These are phyloP conservation scores for Melangyna quadrimaculata DNA, from an alignment of 2,888 invertebrate genomes.

Conservation along the genomic window DNA sequence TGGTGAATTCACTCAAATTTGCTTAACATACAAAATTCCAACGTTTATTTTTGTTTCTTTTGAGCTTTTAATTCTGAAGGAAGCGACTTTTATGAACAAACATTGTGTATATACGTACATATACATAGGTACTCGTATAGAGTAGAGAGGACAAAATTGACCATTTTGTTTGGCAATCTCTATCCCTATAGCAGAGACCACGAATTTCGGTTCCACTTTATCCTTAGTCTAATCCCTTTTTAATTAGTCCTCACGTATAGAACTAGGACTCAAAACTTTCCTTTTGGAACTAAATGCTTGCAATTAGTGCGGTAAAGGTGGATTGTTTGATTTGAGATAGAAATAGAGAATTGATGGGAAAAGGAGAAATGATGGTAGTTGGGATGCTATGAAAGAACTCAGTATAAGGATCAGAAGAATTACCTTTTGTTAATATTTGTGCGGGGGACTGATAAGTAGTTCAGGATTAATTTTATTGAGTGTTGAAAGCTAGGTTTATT, in stretches of 20 bases:
- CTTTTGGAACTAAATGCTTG: constrained; percentile 55
- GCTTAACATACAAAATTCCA: neutral
- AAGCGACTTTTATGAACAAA: neutral
- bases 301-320: constrained; percentile 49
- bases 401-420: neutral
- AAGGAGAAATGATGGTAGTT: neutral
- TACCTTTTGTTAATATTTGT: neutral
- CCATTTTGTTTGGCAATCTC: neutral
- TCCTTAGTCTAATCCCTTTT: constrained; percentile 58
- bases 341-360: neutral
- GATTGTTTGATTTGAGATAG: constrained; percentile 4
- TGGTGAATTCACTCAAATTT: neutral
- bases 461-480: neutral
- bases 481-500: neutral
- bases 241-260: constrained; percentile 57
- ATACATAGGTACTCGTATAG: too few relatives aligned
- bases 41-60: neutral
- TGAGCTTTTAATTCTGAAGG: neutral
- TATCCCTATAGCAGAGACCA: neutral
- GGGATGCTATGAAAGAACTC: neutral
- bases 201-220: neutral
- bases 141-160: neutral
- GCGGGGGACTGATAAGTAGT: neutral
- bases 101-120: too few relatives aligned
- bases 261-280: constrained; percentile 49